Evolutionary conservation across 1,140 invertebrate genomes (phyloP), one percentile per base, ranked within the genome.

Genomic region (Leptinotarsa texana): DNA sequence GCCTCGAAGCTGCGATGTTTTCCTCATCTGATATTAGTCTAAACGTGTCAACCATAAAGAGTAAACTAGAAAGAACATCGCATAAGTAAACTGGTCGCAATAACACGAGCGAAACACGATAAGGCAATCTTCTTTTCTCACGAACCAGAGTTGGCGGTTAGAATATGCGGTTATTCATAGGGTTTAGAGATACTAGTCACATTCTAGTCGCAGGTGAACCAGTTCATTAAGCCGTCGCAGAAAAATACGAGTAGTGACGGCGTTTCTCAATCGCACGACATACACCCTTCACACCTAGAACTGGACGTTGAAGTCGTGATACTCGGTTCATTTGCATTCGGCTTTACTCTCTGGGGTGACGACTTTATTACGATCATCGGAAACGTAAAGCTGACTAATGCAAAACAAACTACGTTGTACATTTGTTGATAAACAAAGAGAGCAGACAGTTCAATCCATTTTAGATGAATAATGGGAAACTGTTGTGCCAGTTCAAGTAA

Each of bases 61-160:
- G 73, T 42, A 42, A 67, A 67, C 65, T 75, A 79, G 74, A 79
- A 79, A 79, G 76, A 79, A 78, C 76, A 78, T 77, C 71, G 75
- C 72, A 77, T 77, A 77, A 79, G 76, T 77, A 78, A 80, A 76
- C 73, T 70, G 77, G 78, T 80, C 75, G 76, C 76, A 76, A 77
- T 78, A 80, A 79, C 78, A 79, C 74, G 76, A 72, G 51, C 74
- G 74, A 77, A 78, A 78, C 77, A 78, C 76, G 75, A 78, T 80
- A 80, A 80, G 77, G 69, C 79, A 80, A 78, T 80, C 75, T 80
- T 62, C 74, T 72, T 75, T 75, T 80, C 79, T 80, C 79, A 80
- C 79, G 79, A 78, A 78, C 73, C 72, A 75, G 77, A 75, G 33
- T 74, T 48, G 51, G 47, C 15, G 27, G 62, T 75, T 24, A 67